Evolutionary conservation across 1,140 invertebrate genomes (phyloP).

Genomic region (Drosophila orosa): DNA sequence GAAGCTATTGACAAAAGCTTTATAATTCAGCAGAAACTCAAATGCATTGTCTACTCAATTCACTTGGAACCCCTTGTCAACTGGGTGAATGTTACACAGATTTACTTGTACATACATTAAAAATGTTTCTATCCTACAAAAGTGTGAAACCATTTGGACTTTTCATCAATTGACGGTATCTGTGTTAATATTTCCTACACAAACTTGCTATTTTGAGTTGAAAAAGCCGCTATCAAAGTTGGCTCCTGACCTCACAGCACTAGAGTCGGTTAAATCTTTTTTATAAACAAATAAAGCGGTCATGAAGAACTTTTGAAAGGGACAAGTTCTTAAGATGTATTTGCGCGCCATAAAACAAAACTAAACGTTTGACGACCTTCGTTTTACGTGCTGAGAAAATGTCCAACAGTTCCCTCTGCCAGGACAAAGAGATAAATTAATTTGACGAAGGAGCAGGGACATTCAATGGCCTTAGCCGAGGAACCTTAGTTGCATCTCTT

Average conservation of each 20-base stretch:
- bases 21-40: not conserved
- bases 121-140: too few relatives aligned
- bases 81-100: too few relatives aligned
- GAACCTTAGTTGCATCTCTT: slow-evolving; percentile 44
- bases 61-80: too few relatives aligned
- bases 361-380: slow-evolving; percentile 64
- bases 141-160: too few relatives aligned
- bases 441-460: slow-evolving; percentile 42
- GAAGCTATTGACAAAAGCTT: not conserved
- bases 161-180: too few relatives aligned
- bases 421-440: slow-evolving; percentile 64
- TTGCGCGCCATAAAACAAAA: slow-evolving; percentile 55
- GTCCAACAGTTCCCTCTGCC: slow-evolving; percentile 28
- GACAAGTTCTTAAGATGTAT: slow-evolving; percentile 54
- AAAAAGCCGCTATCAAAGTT: not conserved
- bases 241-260: not conserved
- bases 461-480: slow-evolving; percentile 55
- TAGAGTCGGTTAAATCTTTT: too few relatives aligned
- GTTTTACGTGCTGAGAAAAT: slow-evolving; percentile 71
- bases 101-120: too few relatives aligned
- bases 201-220: too few relatives aligned
- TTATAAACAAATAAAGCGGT: not conserved
- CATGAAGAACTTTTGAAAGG: slow-evolving; percentile 5
- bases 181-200: too few relatives aligned
- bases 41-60: not conserved